phyloP scores from a whole-genome alignment of 2,888 invertebrate genomes.

The Thera obeliscata region DNA sequence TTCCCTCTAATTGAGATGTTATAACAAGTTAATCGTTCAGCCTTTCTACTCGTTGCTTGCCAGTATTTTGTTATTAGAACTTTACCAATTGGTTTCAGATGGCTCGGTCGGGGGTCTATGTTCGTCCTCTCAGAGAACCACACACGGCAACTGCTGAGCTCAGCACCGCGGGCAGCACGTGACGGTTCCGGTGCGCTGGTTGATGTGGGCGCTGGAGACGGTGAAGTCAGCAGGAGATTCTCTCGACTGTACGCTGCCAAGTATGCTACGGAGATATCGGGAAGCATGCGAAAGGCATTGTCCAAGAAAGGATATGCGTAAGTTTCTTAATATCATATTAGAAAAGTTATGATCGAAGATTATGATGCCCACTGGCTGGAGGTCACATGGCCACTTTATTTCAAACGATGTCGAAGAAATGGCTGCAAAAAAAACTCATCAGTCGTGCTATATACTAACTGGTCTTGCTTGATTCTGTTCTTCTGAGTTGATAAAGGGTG shows the following conservation, averaged over 20 bases:
- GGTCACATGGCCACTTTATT: too few relatives aligned
- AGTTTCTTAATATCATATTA: conserved; percentile 55
- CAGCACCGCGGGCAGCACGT: conserved; percentile 45
- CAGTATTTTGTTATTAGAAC: conserved; percentile 10
- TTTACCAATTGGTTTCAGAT: conserved; percentile 73
- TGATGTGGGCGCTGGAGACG: conserved; percentile 98
- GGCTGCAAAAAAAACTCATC: too few relatives aligned
- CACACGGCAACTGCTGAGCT: conserved; percentile 86
- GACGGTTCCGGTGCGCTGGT: conserved; percentile 79
- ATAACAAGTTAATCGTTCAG: conserved; percentile 29
- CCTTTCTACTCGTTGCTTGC: conserved; percentile 23
- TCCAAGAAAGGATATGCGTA: conserved; percentile 90
- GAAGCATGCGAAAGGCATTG: conserved; percentile 93
- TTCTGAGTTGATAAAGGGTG: too few relatives aligned
- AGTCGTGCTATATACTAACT: too few relatives aligned
- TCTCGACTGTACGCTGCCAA: conserved; percentile 88
- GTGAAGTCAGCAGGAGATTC: conserved; percentile 94
- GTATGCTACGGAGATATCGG: conserved; percentile 96
- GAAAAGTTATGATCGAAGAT: too few relatives aligned
- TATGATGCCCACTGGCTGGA: too few relatives aligned
- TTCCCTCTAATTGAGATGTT: conserved; percentile 35
- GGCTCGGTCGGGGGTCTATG: conserved; percentile 97
- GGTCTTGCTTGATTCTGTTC: too few relatives aligned
- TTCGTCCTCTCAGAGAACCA: conserved; percentile 96
- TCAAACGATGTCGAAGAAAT: too few relatives aligned